Base-by-base conservation (phyloP, 2,888 invertebrate genomes). In the Eurois occulta region DNA sequence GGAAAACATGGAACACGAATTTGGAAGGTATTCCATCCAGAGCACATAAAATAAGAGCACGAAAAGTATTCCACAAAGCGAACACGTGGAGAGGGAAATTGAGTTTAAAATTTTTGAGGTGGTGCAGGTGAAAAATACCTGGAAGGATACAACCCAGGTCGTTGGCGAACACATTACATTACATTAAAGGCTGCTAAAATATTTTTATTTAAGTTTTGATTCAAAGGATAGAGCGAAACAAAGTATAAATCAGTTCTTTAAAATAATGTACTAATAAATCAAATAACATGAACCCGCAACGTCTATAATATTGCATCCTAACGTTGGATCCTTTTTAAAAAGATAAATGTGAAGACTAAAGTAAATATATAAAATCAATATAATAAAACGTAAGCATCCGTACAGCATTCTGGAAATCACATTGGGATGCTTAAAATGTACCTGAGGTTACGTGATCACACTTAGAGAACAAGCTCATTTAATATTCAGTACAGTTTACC, bases 351-450 rank as follows among this genome's bases (percentile, higher is more conserved):
- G 52, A 41, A 60, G 21, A n/a, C 21, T 43, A 66, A 62, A 41
- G 6, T 35, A 70, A 21, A 35, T 66, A 55, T 24, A 48, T 18
- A 48, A 48, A n/a, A 21, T 68, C 60, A 68, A 72, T 21, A 70
- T 18, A 65, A 66, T 73, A 66, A 66, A 64, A 72, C 67, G 35
- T 60, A 58, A 55, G 21, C 35, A 28, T 60, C 43, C 55, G 18
- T 52, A 55, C 58, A 55, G 58, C 3, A 68, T 13, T 38, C 13
- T 67, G 55, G 43, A 82, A 76, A 68, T 64, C 67, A 77, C 75
- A 80, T 87, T 83, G 72, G 60, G 73, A 87, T 77, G 77, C 88
- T 83, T 86, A 76, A 78, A 87, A 73, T 76, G 83, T 83, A 85
- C 72, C 86, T 64, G 52, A 24, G 65, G 10, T 10, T 83, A 87